phyloP scores from a whole-genome alignment of 2,888 invertebrate species.

The Dione juno region DNA sequence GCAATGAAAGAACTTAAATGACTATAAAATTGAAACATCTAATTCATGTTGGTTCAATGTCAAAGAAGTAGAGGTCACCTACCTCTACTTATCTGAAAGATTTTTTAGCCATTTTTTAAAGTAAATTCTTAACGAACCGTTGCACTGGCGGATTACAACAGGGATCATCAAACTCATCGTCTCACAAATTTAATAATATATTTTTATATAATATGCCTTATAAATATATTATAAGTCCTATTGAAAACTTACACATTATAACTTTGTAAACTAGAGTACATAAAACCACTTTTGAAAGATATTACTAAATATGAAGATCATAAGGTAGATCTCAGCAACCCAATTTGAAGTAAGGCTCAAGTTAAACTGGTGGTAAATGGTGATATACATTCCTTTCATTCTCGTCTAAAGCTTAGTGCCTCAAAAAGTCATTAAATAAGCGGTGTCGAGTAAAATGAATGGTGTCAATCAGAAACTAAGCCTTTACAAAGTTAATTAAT shows the following conservation, averaged over 20 bases:
- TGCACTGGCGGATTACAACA: too few relatives aligned
- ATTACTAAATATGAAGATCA: not conserved
- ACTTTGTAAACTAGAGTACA: conserved; percentile 1
- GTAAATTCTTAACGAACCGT: too few relatives aligned
- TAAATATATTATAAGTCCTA: not conserved
- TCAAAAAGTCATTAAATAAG: conserved; percentile 25
- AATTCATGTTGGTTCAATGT: too few relatives aligned
- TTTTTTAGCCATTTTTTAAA: too few relatives aligned
- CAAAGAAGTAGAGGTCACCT: too few relatives aligned
- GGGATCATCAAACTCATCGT: too few relatives aligned
- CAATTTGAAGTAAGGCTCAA: conserved; percentile 11
- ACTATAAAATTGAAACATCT: too few relatives aligned
- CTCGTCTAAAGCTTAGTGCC: conserved; percentile 2
- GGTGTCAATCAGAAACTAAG: conserved; percentile 9
- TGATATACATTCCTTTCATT: not conserved
- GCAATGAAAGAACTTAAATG: too few relatives aligned
- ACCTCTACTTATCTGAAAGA: too few relatives aligned
- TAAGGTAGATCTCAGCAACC: conserved; percentile 13
- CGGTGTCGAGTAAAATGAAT: conserved; percentile 13
- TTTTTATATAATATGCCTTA: too few relatives aligned
- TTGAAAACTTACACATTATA: not conserved
- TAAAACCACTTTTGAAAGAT: conserved; percentile 11
- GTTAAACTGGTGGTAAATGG: conserved; percentile 13
- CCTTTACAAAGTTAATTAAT: conserved; percentile 7
- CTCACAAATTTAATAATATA: too few relatives aligned